Percentiles rank a stretch among this genome's conserved stretches.
Evolutionary conservation across 2,113 vertebrate genomes (phyloP).

Genomic region (Cinclus mexicanus): DNA sequence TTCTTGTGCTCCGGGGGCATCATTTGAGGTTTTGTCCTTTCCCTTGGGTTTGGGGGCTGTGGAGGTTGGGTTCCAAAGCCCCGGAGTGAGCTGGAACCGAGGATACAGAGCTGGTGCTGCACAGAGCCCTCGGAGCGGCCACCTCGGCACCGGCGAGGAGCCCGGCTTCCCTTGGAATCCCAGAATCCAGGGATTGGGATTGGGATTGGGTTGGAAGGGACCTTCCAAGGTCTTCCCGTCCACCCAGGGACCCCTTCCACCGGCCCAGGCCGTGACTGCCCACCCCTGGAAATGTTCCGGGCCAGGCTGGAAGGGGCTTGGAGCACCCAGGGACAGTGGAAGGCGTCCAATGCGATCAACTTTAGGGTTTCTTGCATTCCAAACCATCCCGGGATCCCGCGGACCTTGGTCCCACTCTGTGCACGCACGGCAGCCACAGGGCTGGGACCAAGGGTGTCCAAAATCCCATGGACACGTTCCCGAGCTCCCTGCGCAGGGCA

Average conservation of each 20-base stretch:
- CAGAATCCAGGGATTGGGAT: neutral
- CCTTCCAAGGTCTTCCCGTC: neutral
- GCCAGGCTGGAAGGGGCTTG: neutral
- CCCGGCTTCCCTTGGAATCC: neutral
- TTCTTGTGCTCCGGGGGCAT: slow-evolving; percentile 66
- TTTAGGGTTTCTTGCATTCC: neutral
- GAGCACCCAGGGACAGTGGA: neutral
- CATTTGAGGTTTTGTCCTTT: slow-evolving; percentile 63
- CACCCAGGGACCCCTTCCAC: neutral
- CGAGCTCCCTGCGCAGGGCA: neutral
- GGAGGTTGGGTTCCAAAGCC: slow-evolving; percentile 60
- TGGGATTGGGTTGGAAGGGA: neutral
- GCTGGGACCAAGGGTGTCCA: neutral
- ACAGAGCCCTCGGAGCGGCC: accelerated
- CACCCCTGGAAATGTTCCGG: neutral
- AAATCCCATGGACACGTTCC: neutral
- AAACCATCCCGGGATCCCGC: neutral
- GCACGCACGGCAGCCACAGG: neutral
- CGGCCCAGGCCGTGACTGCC: neutral
- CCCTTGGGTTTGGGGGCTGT: slow-evolving; percentile 55
- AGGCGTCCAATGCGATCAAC: neutral
- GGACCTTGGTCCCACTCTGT: too few species aligned
- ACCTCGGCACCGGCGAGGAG: accelerated
- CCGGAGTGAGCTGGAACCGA: slow-evolving; percentile 59
- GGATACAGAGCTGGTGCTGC: slow-evolving; percentile 36